Conservation (phyloP, 2,113 vertebrate species). For the Callipepla squamata region DNA sequence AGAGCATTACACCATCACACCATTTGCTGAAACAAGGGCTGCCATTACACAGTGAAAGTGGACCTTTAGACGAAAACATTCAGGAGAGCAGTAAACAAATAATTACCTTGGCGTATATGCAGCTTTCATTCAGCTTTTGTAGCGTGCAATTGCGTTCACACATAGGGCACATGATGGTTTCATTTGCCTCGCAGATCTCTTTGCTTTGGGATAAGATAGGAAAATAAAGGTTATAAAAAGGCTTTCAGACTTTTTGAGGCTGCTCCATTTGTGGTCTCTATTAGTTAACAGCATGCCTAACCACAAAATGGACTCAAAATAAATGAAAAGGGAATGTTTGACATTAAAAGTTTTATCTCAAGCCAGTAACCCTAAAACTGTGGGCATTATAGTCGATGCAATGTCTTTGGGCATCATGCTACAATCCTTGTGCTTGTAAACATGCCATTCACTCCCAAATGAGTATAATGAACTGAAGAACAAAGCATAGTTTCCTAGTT, state of each 20-base stretch:
- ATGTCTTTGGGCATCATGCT: background rate
- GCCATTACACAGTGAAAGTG: background rate
- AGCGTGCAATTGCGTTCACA: constrained; percentile 92
- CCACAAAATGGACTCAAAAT: background rate
- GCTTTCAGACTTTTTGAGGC: background rate
- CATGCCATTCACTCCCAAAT: background rate
- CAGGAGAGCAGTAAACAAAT: background rate
- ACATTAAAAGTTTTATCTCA: background rate
- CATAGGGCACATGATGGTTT: constrained; percentile 95
- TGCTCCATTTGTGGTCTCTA: background rate
- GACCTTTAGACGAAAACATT: background rate
- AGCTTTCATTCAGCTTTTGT: constrained; percentile 94
- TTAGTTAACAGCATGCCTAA: background rate
- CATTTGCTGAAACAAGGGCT: background rate
- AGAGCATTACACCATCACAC: background rate
- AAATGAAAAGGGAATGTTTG: background rate
- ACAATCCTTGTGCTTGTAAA: background rate
- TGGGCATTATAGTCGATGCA: rapidly evolving
- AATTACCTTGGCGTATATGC: constrained; percentile 94
- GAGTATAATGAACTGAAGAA: background rate
- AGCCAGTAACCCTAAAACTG: background rate
- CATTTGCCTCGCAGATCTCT: constrained; percentile 96
- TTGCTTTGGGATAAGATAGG: constrained; percentile 77
- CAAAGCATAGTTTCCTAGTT: background rate
- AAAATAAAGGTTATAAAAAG: constrained; percentile 25